phyloP scores from a whole-genome alignment of 2,888 invertebrate genomes.

The Clitarchus hookeri region DNA sequence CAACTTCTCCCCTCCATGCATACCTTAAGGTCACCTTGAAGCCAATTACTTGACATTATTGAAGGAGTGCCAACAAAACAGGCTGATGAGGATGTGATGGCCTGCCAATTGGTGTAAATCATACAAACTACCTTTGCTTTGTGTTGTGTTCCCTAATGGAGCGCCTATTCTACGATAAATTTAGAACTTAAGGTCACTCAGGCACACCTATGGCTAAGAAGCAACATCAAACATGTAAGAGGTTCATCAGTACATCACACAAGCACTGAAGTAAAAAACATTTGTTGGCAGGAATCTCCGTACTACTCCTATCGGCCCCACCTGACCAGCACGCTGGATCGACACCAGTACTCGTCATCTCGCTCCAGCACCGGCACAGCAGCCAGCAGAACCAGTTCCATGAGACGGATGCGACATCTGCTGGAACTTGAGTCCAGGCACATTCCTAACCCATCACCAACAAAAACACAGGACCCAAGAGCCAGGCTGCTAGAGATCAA shows the following conservation, averaged over 20 bases:
- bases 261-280: background rate
- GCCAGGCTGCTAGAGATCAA: conserved; percentile 84
- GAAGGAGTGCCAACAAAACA: no score
- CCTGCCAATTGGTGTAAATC: no score
- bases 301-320: conserved; percentile 62
- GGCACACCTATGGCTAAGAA: no score
- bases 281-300: conserved; percentile 34
- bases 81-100: no score
- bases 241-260: background rate
- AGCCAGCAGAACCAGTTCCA: conserved; percentile 63
- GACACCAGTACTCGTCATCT: conserved; percentile 62
- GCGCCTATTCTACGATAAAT: no score
- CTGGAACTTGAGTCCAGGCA: conserved; percentile 67
- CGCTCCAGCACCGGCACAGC: conserved; percentile 53
- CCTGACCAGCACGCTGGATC: conserved; percentile 69
- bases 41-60: no score
- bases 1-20: no score
- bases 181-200: no score
- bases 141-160: no score
- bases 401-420: conserved; percentile 79
- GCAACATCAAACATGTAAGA: background rate
- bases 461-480: conserved; percentile 61
- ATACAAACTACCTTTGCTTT: no score
- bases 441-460: conserved; percentile 47
- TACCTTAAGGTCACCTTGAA: no score